Evolutionary conservation across 1,140 invertebrate genomes (phyloP), one percentile per base, ranked within the genome.

Genomic region (Cotesia chilonis): DNA sequence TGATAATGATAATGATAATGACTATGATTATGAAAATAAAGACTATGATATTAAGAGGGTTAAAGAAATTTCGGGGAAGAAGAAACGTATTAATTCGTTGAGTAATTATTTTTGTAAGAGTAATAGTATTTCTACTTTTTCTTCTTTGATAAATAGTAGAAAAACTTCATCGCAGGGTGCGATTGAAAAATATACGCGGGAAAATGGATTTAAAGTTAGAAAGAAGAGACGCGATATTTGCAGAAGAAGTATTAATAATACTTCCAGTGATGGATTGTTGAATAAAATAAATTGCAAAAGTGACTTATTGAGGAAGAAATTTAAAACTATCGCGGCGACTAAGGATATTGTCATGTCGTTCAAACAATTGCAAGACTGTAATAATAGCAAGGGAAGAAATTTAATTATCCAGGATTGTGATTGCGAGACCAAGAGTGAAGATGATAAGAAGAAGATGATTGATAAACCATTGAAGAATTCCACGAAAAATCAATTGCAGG

Each of bases 161-260:
- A 82, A 79, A 66, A 77, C 80, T 0, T 76, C 70, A 4, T 82
- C 81, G 1, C 79, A 82, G 35, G 76, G 78, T 35, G 74, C 74
- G 4, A 47, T 79, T 4, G 68, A 75, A 51, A 66, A 70, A 70
- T 38, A 47, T 47, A 17, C 74, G 10, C 74, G 68, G 74, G 20
- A 52, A 57, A 66, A 14, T 66, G n/a, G 17, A 17, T 66, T 51
- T 36, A 57, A 64, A 54, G 38, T 6, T 6, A 52, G 38, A 35
- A 63, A 28, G 51, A 41, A 65, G 7, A 38, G 7, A 61, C 51
- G 20, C 61, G 47, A 69, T 51, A 38, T 28, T 55, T 68, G 59
- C 35, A 38, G 6, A 20, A 37, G 47, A 52, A 63, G 60, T 59
- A 52, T 65, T 0, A 71, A 64, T 36, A 71, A 68, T 68, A 66